These are phyloP conservation scores for Thymelicus acteon DNA, from an alignment of 2,888 invertebrate genomes.

Conservation along the genomic window DNA sequence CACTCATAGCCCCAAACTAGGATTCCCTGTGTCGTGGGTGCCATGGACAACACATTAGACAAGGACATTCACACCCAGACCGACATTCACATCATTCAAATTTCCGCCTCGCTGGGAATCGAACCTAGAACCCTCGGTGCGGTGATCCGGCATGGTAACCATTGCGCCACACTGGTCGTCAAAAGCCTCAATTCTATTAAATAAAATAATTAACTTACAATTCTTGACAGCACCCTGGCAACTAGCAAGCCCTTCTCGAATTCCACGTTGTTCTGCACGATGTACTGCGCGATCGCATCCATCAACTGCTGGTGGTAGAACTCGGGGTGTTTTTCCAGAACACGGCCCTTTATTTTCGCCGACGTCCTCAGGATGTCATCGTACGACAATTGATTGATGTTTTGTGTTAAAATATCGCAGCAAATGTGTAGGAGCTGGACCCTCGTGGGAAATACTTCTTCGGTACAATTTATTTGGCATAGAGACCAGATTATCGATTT, in stretches of 20 bases:
- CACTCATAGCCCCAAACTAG: too few relatives aligned
- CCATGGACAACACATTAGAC: too few relatives aligned
- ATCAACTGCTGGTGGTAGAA: constrained; percentile 87
- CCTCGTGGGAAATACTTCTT: constrained; percentile 66
- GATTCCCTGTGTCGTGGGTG: too few relatives aligned
- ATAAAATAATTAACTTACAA: constrained; percentile 74
- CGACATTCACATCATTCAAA: too few relatives aligned
- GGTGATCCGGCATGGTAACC: too few relatives aligned
- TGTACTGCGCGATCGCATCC: constrained; percentile 81
- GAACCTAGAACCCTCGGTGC: too few relatives aligned
- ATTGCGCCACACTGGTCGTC: too few relatives aligned
- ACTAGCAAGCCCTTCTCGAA: constrained; percentile 78
- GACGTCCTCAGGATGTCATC: constrained; percentile 80
- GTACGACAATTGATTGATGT: constrained; percentile 70
- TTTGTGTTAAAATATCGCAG: constrained; percentile 74
- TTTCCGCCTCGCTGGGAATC: too few relatives aligned
- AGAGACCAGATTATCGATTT: constrained; percentile 85
- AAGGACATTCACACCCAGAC: too few relatives aligned
- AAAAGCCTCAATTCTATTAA: background rate
- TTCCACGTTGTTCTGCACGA: constrained; percentile 78
- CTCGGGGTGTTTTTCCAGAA: constrained; percentile 72
- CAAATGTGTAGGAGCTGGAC: constrained; percentile 81
- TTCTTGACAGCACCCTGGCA: constrained; percentile 79
- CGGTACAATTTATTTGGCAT: constrained; percentile 74
- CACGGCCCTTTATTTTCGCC: constrained; percentile 74